phyloP scores from a whole-genome alignment of 1,140 invertebrate species.

The Phthorimaea operculella region DNA sequence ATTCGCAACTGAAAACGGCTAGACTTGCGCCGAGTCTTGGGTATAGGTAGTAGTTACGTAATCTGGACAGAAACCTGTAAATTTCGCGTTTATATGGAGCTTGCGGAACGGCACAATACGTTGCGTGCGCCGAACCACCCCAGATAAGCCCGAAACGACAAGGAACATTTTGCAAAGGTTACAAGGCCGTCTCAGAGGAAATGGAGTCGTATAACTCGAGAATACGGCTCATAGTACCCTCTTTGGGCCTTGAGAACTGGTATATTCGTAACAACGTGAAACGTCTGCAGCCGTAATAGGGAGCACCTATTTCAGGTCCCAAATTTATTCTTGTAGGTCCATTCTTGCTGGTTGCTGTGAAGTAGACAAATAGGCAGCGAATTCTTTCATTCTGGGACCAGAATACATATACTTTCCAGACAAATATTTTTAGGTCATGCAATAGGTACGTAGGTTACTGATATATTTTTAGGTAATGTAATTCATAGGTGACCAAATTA shows the following conservation, averaged over 20 bases:
- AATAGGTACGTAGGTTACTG: no score
- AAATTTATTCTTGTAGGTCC: no score
- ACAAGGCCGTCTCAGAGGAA: slow-evolving; percentile 17
- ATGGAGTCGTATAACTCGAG: slow-evolving; percentile 7
- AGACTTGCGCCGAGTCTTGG: background rate
- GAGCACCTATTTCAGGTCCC: no score
- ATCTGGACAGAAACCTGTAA: slow-evolving; percentile 12
- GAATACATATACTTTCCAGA: no score
- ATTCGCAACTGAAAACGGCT: background rate
- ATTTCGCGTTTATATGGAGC: slow-evolving; percentile 23
- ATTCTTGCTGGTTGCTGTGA: no score
- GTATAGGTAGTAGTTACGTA: slow-evolving; percentile 10
- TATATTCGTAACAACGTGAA: background rate
- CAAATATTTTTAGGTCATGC: no score
- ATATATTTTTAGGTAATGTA: no score
- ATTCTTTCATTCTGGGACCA: no score
- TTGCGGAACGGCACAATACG: slow-evolving; percentile 14
- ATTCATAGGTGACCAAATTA: no score
- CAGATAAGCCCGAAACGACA: slow-evolving; percentile 28
- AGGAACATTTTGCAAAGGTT: slow-evolving; percentile 26
- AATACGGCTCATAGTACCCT: background rate
- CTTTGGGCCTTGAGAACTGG: background rate
- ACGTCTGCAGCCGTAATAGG: no score
- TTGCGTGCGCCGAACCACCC: slow-evolving; percentile 31
- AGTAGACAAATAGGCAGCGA: no score